phyloP scores from a whole-genome alignment of 2,113 vertebrate genomes.

The Gnathonemus longibarbis region DNA sequence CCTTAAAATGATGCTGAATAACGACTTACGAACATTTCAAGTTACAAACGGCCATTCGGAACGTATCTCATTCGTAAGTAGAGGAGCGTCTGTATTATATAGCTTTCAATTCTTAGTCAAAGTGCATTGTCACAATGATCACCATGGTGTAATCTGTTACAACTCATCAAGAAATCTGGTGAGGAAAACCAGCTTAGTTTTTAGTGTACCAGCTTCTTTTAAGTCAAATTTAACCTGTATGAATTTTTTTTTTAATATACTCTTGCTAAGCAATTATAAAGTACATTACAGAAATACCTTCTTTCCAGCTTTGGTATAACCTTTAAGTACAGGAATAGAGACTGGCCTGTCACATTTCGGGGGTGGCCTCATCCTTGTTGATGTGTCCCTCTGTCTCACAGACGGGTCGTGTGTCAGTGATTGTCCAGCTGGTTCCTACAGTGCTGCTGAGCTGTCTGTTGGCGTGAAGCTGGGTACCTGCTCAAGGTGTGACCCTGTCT shows the following conservation, averaged over 20 bases:
- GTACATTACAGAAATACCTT: background rate
- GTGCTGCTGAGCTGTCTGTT: conserved; percentile 52
- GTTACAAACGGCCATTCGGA: no score
- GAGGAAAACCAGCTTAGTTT: background rate
- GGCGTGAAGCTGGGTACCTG: conserved; percentile 58
- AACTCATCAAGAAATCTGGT: background rate
- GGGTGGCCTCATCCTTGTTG: background rate
- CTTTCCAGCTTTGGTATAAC: background rate
- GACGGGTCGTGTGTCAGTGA: conserved; percentile 53
- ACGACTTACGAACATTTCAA: no score
- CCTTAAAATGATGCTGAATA: no score
- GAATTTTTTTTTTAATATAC: background rate
- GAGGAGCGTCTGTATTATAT: background rate
- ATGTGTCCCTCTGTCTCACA: conserved; percentile 28
- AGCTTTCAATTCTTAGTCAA: background rate
- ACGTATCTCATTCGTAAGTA: no score
- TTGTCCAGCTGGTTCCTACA: conserved; percentile 55
- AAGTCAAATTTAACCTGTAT: background rate
- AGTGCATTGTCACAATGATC: background rate
- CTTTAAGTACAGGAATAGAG: background rate
- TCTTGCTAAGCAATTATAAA: background rate
- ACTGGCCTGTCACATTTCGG: background rate
- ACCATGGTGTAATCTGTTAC: background rate
- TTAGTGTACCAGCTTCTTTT: no score
- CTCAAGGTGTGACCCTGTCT: conserved; percentile 54